Percentiles rank a stretch among this genome's conserved stretches.
Conservation (phyloP, 2,797 vertebrate genomes). For the Pangasius mekongensis region DNA sequence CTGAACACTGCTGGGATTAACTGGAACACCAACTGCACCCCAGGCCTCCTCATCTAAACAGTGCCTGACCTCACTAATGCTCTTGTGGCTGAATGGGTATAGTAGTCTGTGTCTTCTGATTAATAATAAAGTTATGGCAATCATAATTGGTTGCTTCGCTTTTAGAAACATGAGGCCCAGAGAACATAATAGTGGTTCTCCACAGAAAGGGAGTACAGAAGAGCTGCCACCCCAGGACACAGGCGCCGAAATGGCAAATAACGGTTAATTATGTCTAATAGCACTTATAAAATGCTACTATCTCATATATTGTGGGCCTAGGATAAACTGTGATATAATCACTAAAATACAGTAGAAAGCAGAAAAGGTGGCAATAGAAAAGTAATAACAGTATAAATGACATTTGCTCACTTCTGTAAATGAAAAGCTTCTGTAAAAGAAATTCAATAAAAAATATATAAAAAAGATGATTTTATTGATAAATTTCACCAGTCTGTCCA, state of each 20-base stretch:
- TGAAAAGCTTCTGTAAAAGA: background rate
- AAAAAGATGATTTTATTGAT: no score
- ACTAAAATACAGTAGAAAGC: background rate
- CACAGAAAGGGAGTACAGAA: no score
- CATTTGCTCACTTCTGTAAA: background rate
- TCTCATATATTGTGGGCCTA: background rate
- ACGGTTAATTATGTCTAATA: background rate
- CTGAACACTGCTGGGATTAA: background rate
- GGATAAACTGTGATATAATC: background rate
- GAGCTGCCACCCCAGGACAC: no score
- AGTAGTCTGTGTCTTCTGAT: background rate
- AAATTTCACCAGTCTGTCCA: no score
- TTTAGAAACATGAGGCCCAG: background rate
- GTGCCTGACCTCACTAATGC: no score
- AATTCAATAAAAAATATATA: no score
- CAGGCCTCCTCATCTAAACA: no score
- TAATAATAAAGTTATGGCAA: background rate
- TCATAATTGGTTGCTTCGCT: no score
- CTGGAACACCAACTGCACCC: no score
- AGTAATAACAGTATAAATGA: background rate
- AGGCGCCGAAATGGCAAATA: background rate
- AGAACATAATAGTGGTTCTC: background rate
- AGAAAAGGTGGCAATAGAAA: background rate
- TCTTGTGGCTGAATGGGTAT: background rate
- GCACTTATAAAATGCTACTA: background rate